A percentile compares a stretch with the other conserved stretches of the same genome.
These are phyloP conservation scores for Syngnathus floridae DNA, from an alignment of 2,113 vertebrate genomes.

Conservation along the genomic window DNA sequence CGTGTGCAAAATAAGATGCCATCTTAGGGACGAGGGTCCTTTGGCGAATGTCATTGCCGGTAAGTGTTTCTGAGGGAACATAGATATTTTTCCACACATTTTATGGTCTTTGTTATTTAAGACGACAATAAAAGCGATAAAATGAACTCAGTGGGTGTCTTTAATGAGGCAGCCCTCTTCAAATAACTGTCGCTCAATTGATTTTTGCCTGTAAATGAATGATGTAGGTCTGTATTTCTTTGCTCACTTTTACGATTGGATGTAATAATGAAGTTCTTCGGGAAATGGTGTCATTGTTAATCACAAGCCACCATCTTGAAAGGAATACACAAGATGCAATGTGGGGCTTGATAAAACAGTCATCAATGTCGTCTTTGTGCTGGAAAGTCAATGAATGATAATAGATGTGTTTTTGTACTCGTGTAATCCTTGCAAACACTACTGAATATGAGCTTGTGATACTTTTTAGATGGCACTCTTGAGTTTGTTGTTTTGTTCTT, in stretches of 20 bases:
- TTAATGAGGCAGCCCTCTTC: conserved; percentile 24
- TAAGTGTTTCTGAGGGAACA: conserved; percentile 6
- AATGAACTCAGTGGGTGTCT: conserved; percentile 13
- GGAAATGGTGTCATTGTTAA: conserved; percentile 38
- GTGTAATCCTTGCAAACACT: conserved; percentile 32
- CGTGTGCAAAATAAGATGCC: conserved; percentile 15
- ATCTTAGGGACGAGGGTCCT: background rate
- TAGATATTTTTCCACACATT: conserved; percentile 1
- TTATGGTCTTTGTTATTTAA: conserved; percentile 20
- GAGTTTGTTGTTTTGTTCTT: background rate
- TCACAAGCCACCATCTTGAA: conserved; percentile 35
- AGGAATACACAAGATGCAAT: conserved; percentile 61
- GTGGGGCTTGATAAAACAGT: conserved; percentile 54
- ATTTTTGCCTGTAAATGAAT: conserved; percentile 40
- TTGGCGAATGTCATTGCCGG: conserved; percentile 11
- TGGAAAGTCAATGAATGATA: conserved; percentile 43
- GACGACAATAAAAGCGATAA: conserved; percentile 18
- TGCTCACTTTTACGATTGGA: conserved; percentile 15
- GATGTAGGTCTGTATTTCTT: conserved; percentile 25
- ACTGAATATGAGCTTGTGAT: conserved; percentile 30
- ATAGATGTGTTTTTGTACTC: conserved; percentile 16
- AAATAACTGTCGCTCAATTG: conserved; percentile 32
- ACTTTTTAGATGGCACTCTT: conserved; percentile 12
- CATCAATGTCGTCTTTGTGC: conserved; percentile 62
- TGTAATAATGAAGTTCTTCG: conserved; percentile 9